Evolutionary conservation across 2,888 invertebrate genomes (phyloP), one percentile per base, ranked within the genome.

Genomic region (Leptopilina drosophilae): DNA sequence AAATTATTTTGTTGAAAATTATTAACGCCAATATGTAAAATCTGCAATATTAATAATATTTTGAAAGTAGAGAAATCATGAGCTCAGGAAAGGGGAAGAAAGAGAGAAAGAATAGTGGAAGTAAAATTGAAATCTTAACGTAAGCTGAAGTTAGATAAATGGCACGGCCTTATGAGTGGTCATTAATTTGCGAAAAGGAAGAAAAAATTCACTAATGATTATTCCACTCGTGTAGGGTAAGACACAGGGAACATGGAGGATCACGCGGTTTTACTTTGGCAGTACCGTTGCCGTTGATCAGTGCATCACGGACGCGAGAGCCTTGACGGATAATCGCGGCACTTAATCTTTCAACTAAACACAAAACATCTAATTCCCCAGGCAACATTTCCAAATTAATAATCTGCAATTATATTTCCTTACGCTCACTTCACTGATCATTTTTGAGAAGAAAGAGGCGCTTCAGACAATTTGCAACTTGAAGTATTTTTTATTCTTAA

Each of bases 211-310:
- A 20, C 20, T 49, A 49, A 67, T 67, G 20, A 46, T 66, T 66
- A 66, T 66, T n/a, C 66, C 42, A 42, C n/a, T 66, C 42, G 15
- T 42, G 42, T 64, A 49, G 67, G 33, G 67, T 49, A 49, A 67
- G 67, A 67, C 20, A 12, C 46, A 9, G 20, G 49, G 46, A 67
- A 49, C 49, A 67, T 67, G 15, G 20, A 15, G 46, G 20, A 67
- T 49, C 67, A 49, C 11, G 49, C 9, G 49, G 20, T 49, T 67
- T 12, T 67, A 67, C 49, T 46, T 46, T 49, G 20, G 20, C 49
- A 67, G 67, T 67, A 53, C 67, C 49, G 67, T 67, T 67, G 42
- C 11, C 20, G 49, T 49, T 66, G 42, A 66, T 66, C 66, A 66
- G 66, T n/a, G 5, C 42, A 42, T 66, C 42, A 66, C n/a, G 42